Evolutionary conservation across 2,113 vertebrate species (phyloP), one percentile per base, ranked within the genome.

Genomic region (Acanthisitta chloris): DNA sequence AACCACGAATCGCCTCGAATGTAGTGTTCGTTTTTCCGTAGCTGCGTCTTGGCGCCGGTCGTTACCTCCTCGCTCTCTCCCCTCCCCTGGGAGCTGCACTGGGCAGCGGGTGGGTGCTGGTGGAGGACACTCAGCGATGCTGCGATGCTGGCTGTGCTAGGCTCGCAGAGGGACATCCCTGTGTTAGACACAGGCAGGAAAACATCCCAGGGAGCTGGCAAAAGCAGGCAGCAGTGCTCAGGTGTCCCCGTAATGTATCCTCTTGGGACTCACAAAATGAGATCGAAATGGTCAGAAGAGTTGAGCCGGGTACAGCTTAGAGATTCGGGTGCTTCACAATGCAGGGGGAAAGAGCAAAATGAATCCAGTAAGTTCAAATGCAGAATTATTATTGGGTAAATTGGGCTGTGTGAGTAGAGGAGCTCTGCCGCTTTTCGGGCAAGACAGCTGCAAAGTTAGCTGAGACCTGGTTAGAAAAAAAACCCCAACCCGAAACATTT

Each of bases 231-330:
- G 79, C 55, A 28, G 65, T 1, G 0, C 82, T 59, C 57, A 21
- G 48, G 54, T 73, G 71, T 14, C 17, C 80, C 48, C 9, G 4
- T 1, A 12, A 20, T 0, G 24, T 13, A 12, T 7, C 29, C 65
- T 19, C 67, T 10, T 6, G 86, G 46, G 72, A 61, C 11, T 25
- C 55, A 12, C 14, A 5, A 78, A 78, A 66, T 43, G 81, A 78
- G 84, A 6, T 25, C 20, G 5, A 34, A 74, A 64, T 33, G 4
- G 2, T 55, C 42, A 12, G 26, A 54, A 33, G 52, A 64, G 40
- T 1, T 28, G 14, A 76, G 24, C 17, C 12, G 8, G 2, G 28
- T 2, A 2, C 5, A 21, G 25, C 28, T 5, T 3, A 14, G 46
- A 48, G 65, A 29, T 64, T 8, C 3, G 4, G 20, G 34, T 45